Conservation (phyloP, 2,888 invertebrate species). For the Encarsia formosa region DNA sequence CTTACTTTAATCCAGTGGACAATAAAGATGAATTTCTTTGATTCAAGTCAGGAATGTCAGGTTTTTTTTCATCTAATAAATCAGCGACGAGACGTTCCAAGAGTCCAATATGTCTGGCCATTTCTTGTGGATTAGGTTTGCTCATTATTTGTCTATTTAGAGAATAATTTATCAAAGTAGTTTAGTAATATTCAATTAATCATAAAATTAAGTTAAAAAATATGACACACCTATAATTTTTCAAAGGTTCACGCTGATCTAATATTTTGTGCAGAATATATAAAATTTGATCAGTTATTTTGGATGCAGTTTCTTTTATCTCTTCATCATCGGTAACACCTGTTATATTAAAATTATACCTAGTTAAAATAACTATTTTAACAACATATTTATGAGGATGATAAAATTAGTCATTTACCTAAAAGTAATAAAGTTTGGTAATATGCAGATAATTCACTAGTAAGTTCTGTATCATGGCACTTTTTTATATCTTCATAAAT, state of each 20-base stretch:
- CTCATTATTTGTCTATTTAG: conserved; percentile 52
- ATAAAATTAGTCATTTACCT: conserved; percentile 37
- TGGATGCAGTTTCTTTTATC: conserved; percentile 43
- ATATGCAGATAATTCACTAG: conserved; percentile 38
- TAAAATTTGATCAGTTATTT: conserved; percentile 44
- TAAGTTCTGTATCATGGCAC: conserved; percentile 34
- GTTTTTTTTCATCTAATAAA: conserved; percentile 57
- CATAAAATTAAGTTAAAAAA: background rate
- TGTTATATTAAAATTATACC: conserved; percentile 21
- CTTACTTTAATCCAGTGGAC: conserved; percentile 65
- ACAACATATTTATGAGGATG: too few relatives aligned
- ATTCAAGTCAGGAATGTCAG: conserved; percentile 60
- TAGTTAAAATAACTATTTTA: too few relatives aligned
- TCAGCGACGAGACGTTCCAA: conserved; percentile 60
- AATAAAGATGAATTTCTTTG: conserved; percentile 58
- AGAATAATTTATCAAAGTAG: background rate
- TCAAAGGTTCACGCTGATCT: conserved; percentile 46
- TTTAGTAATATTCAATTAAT: background rate
- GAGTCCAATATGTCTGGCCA: conserved; percentile 56
- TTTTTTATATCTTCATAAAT: conserved; percentile 58
- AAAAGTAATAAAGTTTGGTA: conserved; percentile 42
- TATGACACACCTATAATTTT: conserved; percentile 48
- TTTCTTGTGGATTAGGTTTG: conserved; percentile 53
- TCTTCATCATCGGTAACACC: conserved; percentile 35
- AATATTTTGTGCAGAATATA: conserved; percentile 48